These are phyloP conservation scores for Helicolenus hilgendorfi DNA, from an alignment of 2,797 vertebrate genomes.

Conservation along the genomic window DNA sequence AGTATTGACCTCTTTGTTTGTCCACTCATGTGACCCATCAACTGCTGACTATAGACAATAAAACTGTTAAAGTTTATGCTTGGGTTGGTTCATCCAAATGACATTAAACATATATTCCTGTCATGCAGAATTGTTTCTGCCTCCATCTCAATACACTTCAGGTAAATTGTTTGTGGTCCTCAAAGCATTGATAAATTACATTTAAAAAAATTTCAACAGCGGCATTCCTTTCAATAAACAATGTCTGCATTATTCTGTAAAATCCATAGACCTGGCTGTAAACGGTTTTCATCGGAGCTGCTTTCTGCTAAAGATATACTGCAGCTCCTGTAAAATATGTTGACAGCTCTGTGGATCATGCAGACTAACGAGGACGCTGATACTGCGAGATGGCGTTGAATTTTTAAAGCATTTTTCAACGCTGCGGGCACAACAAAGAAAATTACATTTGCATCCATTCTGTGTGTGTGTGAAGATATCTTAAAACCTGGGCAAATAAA, in stretches of 20 bases:
- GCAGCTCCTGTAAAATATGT: not conserved
- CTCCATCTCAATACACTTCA: not conserved
- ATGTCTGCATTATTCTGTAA: not conserved
- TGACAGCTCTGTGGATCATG: conserved; percentile 16
- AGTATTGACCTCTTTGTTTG: not conserved
- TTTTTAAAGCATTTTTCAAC: not conserved
- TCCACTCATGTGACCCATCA: not conserved
- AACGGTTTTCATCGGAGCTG: not conserved
- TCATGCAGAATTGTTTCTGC: not conserved
- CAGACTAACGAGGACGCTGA: conserved; percentile 1
- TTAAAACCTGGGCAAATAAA: not conserved
- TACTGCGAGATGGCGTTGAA: not conserved
- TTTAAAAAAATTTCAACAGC: not conserved
- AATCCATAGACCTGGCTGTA: not conserved
- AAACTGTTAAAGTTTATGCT: not conserved
- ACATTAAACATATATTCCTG: not conserved
- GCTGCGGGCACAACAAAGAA: not conserved
- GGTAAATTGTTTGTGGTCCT: not conserved
- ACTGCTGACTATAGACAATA: not conserved
- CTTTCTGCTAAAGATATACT: not conserved
- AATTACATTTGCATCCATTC: not conserved
- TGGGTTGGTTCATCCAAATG: not conserved
- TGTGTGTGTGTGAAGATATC: not conserved
- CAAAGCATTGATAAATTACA: not conserved
- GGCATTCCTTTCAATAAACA: not conserved